phyloP scores from a whole-genome alignment of 1,140 invertebrate species.

The Drosophila oshimai region DNA sequence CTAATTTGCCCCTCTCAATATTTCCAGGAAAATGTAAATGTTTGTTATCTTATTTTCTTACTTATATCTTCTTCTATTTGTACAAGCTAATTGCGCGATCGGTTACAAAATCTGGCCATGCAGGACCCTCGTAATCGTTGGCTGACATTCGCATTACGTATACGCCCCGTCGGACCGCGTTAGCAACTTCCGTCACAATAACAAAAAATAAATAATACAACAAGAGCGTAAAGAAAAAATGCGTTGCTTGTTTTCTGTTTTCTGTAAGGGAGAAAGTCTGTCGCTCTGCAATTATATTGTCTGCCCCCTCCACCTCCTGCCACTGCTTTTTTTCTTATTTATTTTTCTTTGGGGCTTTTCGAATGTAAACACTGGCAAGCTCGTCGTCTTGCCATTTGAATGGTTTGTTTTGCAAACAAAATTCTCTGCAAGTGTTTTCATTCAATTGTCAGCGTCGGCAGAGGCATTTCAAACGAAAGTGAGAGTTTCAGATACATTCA shows the following conservation, averaged over 20 bases:
- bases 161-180: constrained; percentile 44
- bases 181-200: constrained; percentile 63
- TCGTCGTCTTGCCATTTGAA: constrained; percentile 50
- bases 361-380: constrained; percentile 52
- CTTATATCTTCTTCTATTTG: background rate
- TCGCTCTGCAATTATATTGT: constrained; percentile 67
- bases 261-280: constrained; percentile 71
- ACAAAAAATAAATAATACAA: constrained; percentile 10
- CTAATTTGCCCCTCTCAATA: background rate
- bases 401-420: constrained; percentile 74
- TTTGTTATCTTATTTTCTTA: background rate
- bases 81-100: constrained; percentile 13
- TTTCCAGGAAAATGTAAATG: background rate
- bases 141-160: constrained; percentile 57
- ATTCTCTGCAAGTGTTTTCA: constrained; percentile 66
- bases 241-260: constrained; percentile 31
- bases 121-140: constrained; percentile 25
- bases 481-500: constrained; percentile 54
- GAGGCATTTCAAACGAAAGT: constrained; percentile 63
- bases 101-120: constrained; percentile 17
- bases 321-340: constrained; percentile 1
- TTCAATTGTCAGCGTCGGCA: constrained; percentile 56
- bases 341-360: constrained; percentile 36
- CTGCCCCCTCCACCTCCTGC: background rate
- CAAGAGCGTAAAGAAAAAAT: constrained; percentile 31